Evolutionary conservation across 1,140 invertebrate species (phyloP).

Genomic region (Drosophila kepulauana): DNA sequence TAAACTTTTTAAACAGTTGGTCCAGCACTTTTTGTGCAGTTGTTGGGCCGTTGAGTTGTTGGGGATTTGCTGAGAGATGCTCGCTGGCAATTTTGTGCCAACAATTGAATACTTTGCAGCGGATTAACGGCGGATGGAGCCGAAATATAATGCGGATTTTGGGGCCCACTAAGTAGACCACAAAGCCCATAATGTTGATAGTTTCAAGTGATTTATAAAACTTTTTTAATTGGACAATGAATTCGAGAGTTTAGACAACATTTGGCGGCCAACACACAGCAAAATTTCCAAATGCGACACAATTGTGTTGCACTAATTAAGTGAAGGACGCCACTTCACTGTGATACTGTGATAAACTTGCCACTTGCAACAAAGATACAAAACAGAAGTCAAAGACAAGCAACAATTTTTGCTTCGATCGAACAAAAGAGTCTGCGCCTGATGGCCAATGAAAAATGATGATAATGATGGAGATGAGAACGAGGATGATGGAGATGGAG

Average conservation of each 20-base stretch:
- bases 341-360: constrained; percentile 35
- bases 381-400: constrained; percentile 40
- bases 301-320: constrained; percentile 6
- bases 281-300: not conserved
- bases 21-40: constrained; percentile 25
- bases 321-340: not conserved
- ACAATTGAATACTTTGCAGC: constrained; percentile 46
- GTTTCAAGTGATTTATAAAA: constrained; percentile 60
- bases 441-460: constrained; percentile 33
- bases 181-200: constrained; percentile 46
- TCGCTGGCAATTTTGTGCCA: constrained; percentile 23
- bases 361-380: constrained; percentile 48
- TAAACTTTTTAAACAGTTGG: constrained; percentile 39
- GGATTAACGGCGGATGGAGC: constrained; percentile 48
- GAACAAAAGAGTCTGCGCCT: constrained; percentile 21
- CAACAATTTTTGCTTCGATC: constrained; percentile 10
- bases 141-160: constrained; percentile 55
- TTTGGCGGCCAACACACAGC: not conserved
- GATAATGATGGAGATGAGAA: constrained; percentile 22
- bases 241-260: not conserved
- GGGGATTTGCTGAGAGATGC: constrained; percentile 16
- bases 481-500: not conserved
- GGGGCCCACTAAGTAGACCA: constrained; percentile 31
- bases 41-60: constrained; percentile 27
- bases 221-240: constrained; percentile 61